Evolutionary conservation across 2,113 vertebrate species (phyloP).

Genomic region (Larimichthys crocea): DNA sequence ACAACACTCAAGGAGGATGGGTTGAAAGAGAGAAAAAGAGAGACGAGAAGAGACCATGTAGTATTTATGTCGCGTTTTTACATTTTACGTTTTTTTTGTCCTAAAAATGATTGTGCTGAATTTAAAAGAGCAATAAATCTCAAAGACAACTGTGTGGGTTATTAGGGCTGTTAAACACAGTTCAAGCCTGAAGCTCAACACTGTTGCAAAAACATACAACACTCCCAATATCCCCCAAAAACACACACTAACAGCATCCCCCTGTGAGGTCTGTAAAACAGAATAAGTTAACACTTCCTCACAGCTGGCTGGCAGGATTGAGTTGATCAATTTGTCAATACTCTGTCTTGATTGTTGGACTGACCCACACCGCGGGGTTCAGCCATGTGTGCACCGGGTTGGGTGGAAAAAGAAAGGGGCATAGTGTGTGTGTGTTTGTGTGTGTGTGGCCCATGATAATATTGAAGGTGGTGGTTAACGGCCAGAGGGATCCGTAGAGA

Average conservation of each 20-base stretch:
- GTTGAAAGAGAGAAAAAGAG: background rate
- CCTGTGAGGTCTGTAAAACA: conserved; percentile 50
- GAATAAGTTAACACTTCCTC: conserved; percentile 72
- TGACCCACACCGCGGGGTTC: conserved; percentile 50
- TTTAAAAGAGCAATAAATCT: conserved; percentile 58
- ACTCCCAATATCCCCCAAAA: background rate
- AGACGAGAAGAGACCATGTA: conserved; percentile 13
- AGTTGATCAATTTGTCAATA: conserved; percentile 77
- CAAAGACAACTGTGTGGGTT: conserved; percentile 45
- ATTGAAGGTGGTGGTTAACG: conserved; percentile 35
- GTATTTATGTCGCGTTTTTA: conserved; percentile 52
- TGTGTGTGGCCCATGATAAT: conserved; percentile 27
- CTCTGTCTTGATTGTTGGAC: conserved; percentile 56
- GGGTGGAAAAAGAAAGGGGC: background rate
- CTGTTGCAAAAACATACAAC: conserved; percentile 22
- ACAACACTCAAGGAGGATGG: background rate
- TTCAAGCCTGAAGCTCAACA: conserved; percentile 23
- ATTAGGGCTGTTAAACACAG: conserved; percentile 42
- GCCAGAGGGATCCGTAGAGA: conserved; percentile 46
- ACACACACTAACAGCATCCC: background rate
- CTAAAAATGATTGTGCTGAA: conserved; percentile 43
- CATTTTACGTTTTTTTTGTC: conserved; percentile 50
- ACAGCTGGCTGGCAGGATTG: conserved; percentile 64
- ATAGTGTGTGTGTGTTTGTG: conserved; percentile 8
- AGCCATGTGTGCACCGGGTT: conserved; percentile 13